phyloP scores from a whole-genome alignment of 2,113 vertebrate genomes.

The Malurus melanocephalus region DNA sequence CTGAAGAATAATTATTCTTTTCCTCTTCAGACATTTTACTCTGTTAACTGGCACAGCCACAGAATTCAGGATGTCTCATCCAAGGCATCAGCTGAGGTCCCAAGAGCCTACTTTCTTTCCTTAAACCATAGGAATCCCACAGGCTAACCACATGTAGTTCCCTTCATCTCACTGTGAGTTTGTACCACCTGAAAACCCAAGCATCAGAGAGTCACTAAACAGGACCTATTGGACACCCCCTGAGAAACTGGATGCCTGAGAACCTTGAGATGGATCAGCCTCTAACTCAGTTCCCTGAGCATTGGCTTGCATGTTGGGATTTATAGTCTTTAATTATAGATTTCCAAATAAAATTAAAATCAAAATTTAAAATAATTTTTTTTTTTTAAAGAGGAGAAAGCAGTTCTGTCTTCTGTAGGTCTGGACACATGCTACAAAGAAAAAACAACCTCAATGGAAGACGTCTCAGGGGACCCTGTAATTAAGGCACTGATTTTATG shows the following conservation, averaged over 20 bases:
- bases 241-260: accelerated
- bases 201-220: neutral
- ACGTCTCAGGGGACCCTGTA: neutral
- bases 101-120: neutral
- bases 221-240: neutral
- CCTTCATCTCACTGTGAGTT: neutral
- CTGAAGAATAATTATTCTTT: conserved; percentile 15
- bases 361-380: too few relatives aligned
- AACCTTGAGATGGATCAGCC: accelerated
- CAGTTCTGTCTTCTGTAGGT: neutral
- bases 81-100: neutral
- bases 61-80: neutral
- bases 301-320: neutral
- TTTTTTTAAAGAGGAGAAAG: neutral
- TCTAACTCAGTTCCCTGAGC: neutral
- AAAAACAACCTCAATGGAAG: neutral
- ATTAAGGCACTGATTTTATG: neutral
- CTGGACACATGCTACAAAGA: neutral
- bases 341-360: neutral
- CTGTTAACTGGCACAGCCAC: neutral
- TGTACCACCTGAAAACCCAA: neutral
- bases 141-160: neutral
- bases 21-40: neutral
- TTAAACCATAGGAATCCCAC: neutral
- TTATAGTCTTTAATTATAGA: neutral